Percentiles rank a stretch among this genome's conserved stretches.
These are phyloP conservation scores for Plectropomus leopardus DNA, from an alignment of 2,113 vertebrate genomes.

Conservation along the genomic window DNA sequence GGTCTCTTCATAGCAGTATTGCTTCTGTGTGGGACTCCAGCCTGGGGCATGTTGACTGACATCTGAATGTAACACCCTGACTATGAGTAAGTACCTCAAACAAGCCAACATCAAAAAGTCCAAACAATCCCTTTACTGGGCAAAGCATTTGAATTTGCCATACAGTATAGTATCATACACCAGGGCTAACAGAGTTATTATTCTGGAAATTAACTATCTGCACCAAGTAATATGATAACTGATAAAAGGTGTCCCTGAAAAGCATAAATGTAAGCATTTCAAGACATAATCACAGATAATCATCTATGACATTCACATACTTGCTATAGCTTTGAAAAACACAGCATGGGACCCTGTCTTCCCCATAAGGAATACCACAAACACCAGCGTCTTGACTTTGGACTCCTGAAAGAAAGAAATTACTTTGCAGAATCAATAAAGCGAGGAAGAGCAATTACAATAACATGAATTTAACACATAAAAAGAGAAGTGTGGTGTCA, in stretches of 20 bases:
- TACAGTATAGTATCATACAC: neutral
- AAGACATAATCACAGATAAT: neutral
- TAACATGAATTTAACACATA: neutral
- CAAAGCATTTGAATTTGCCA: too few relatives aligned
- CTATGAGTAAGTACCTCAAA: too few relatives aligned
- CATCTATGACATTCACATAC: constrained; percentile 66
- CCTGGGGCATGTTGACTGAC: too few relatives aligned
- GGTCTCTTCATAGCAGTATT: too few relatives aligned
- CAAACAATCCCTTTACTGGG: too few relatives aligned
- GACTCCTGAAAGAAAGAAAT: constrained; percentile 80
- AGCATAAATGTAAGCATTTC: neutral
- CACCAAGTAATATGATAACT: neutral
- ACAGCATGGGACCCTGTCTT: constrained; percentile 85
- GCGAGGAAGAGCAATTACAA: neutral
- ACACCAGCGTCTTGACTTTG: constrained; percentile 85
- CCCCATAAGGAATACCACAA: constrained; percentile 87
- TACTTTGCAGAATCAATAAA: neutral
- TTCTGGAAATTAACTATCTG: neutral
- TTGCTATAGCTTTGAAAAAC: constrained; percentile 85
- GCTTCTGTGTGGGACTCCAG: too few relatives aligned
- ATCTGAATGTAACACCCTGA: too few relatives aligned
- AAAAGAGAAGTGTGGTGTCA: neutral
- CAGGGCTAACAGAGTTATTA: neutral
- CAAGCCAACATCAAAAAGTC: too few relatives aligned
- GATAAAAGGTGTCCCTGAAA: neutral